A percentile compares a stretch with the other conserved stretches of the same genome.
phyloP scores from a whole-genome alignment of 2,113 vertebrate species.

The Hippocampus guttulatus region DNA sequence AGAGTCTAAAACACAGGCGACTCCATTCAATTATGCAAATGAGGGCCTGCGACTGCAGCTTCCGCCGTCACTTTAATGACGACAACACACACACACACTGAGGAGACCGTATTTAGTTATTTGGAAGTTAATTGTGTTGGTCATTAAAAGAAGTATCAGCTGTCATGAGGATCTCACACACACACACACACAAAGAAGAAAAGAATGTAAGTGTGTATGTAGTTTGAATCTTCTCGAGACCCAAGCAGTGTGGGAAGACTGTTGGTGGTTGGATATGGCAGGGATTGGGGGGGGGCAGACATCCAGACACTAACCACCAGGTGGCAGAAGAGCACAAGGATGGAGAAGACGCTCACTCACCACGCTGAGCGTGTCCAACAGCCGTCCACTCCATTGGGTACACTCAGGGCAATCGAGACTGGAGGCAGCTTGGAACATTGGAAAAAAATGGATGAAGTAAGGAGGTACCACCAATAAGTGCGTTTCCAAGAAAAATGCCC shows the following conservation, averaged over 20 bases:
- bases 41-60: constrained; percentile 39
- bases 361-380: no score
- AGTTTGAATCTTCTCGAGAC: constrained; percentile 49
- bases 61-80: constrained; percentile 70
- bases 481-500: no score
- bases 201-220: constrained; percentile 49
- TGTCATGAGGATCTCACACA: constrained; percentile 37
- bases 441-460: no score
- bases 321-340: constrained; percentile 77
- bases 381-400: not conserved
- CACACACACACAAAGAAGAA: constrained; percentile 40
- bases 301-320: constrained; percentile 60
- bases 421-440: no score
- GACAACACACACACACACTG: constrained; percentile 55
- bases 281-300: no score
- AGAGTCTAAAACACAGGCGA: constrained; percentile 59
- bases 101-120: not conserved
- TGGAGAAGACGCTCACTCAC: constrained; percentile 17
- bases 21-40: constrained; percentile 72
- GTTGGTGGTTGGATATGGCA: not conserved
- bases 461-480: no score
- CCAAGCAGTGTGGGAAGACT: constrained; percentile 24
- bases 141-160: constrained; percentile 66
- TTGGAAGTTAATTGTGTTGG: constrained; percentile 69
- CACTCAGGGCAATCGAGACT: not conserved